These are phyloP conservation scores for Pteropus rufus DNA, from an alignment of 2,797 vertebrate genomes.

Conservation along the genomic window DNA sequence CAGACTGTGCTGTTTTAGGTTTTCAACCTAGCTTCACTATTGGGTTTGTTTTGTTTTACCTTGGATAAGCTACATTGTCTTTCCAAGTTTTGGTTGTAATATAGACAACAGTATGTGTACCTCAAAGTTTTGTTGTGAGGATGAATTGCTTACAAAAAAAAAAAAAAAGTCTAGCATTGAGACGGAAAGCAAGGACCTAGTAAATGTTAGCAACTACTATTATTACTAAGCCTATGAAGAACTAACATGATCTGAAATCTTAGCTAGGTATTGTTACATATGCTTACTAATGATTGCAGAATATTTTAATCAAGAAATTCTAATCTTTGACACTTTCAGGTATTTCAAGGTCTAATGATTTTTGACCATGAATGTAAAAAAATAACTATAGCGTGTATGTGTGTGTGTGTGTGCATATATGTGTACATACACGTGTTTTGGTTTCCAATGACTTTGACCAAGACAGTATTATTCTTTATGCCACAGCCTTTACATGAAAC, in stretches of 20 bases:
- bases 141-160: neutral
- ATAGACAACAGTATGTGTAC: neutral
- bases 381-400: neutral
- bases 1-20: neutral
- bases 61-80: neutral
- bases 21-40: neutral
- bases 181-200: neutral
- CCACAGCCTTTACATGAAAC: neutral
- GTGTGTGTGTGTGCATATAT: neutral
- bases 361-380: neutral
- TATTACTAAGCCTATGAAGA: neutral
- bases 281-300: neutral
- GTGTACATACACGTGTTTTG: neutral
- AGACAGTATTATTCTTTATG: neutral
- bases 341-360: neutral
- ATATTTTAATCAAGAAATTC: slow-evolving; percentile 3
- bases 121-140: neutral
- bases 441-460: neutral
- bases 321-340: neutral
- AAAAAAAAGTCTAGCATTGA: neutral
- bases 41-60: neutral
- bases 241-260: neutral
- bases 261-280: neutral
- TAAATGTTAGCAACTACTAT: neutral
- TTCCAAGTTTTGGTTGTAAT: neutral